Conservation (phyloP, 2,113 vertebrate genomes). For the Columba livia region DNA sequence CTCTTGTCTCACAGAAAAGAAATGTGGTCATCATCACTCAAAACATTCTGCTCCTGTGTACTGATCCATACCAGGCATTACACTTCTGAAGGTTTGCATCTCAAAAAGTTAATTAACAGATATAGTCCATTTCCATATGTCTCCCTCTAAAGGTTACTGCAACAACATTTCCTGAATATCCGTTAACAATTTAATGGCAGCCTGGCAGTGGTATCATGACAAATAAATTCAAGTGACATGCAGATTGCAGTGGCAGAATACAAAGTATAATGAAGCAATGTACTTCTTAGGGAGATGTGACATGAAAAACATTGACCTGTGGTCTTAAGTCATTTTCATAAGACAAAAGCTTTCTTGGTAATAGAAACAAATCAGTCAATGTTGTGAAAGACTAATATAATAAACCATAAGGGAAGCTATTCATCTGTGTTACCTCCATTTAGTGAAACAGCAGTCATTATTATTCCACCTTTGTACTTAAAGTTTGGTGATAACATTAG, state of each 20-base stretch:
- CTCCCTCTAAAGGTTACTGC: conserved; percentile 67
- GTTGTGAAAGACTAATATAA: conserved; percentile 53
- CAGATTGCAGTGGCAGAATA: conserved; percentile 31
- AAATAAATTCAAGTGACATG: conserved; percentile 69
- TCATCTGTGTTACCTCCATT: conserved; percentile 25
- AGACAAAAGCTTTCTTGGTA: conserved; percentile 68
- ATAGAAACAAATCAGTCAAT: conserved; percentile 48
- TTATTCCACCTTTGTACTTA: conserved; percentile 30
- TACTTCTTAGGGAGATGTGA: conserved; percentile 43
- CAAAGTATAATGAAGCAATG: conserved; percentile 40
- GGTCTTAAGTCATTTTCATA: conserved; percentile 57
- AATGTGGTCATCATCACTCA: background rate
- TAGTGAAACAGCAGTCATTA: background rate
- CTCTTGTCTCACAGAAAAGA: background rate
- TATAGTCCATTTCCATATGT: conserved; percentile 25
- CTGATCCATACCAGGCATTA: conserved; percentile 1
- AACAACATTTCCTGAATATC: conserved; percentile 16
- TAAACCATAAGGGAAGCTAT: conserved; percentile 32
- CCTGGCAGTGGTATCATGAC: conserved; percentile 56
- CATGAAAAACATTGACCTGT: conserved; percentile 60
- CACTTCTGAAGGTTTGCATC: background rate
- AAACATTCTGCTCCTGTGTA: conserved; percentile 1
- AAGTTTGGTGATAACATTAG: conserved; percentile 47
- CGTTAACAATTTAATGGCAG: conserved; percentile 58
- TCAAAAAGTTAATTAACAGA: conserved; percentile 40